A percentile compares a stretch with the other conserved stretches of the same genome.
Conservation (phyloP, 2,113 vertebrate genomes). For the Tyrannus savana region DNA sequence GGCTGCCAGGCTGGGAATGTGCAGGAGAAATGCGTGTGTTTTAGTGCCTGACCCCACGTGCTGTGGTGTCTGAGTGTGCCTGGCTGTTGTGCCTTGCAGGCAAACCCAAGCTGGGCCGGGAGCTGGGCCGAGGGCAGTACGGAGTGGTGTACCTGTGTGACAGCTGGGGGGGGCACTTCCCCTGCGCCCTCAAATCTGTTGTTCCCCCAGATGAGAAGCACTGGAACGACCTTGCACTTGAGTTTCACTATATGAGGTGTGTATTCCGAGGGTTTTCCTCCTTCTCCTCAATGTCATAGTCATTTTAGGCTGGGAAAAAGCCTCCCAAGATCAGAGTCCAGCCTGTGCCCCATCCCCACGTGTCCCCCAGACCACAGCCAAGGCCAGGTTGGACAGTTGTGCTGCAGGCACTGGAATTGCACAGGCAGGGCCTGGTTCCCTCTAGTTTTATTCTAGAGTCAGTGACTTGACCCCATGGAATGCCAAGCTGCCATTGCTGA, state of each 20-base stretch:
- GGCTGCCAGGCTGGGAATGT: not conserved
- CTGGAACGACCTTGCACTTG: conserved; percentile 97
- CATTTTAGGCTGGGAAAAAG: not conserved
- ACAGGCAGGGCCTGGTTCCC: not conserved
- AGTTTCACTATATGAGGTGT: conserved; percentile 98
- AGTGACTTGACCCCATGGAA: not conserved
- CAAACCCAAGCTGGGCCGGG: conserved; percentile 92
- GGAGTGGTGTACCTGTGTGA: conserved; percentile 97
- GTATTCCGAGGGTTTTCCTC: not conserved
- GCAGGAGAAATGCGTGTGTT: not conserved
- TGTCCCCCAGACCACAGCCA: not conserved
- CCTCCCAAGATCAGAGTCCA: not conserved
- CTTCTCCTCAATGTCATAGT: rapidly evolving
- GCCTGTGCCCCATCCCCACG: not conserved
- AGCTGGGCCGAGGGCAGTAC: conserved; percentile 95
- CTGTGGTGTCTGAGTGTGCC: not conserved
- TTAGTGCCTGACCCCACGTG: not conserved
- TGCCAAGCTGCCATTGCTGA: not conserved
- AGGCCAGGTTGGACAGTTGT: too few relatives aligned
- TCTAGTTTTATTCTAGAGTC: rapidly evolving
- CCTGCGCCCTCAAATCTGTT: conserved; percentile 96
- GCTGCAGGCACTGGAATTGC: not conserved
- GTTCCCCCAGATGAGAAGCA: conserved; percentile 99
- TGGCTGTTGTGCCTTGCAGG: conserved; percentile 72
- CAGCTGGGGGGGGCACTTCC: conserved; percentile 91